These are phyloP conservation scores for Dryoscopus gambensis DNA, from an alignment of 2,113 vertebrate genomes.

Conservation along the genomic window DNA sequence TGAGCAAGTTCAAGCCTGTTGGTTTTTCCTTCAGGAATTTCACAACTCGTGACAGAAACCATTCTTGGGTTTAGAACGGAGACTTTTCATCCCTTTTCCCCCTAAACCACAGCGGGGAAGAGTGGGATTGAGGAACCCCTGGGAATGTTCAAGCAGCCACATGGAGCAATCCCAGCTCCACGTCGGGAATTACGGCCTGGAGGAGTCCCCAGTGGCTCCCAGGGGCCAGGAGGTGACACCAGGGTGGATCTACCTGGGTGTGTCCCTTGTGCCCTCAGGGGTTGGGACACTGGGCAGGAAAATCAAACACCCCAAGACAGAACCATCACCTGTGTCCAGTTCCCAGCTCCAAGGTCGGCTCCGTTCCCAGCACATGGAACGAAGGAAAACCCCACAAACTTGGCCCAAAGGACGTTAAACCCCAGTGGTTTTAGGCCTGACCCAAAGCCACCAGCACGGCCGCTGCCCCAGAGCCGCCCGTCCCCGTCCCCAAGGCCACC, in stretches of 20 bases:
- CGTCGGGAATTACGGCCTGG: fast-evolving
- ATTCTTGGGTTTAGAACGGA: background rate
- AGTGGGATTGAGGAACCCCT: fast-evolving
- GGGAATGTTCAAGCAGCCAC: background rate
- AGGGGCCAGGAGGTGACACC: background rate
- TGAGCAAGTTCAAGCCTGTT: fast-evolving
- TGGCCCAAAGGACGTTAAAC: background rate
- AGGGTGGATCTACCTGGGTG: background rate
- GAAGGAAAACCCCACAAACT: background rate
- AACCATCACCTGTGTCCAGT: background rate
- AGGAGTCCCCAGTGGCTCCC: background rate
- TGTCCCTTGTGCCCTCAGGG: background rate
- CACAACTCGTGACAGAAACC: background rate
- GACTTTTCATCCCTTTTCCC: background rate
- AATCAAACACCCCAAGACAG: too few species aligned
- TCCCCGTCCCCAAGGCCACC: background rate
- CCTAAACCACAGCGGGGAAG: background rate
- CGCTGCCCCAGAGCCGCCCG: background rate
- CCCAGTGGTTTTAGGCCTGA: fast-evolving
- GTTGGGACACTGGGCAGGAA: background rate
- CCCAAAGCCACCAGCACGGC: background rate
- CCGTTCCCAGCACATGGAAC: background rate
- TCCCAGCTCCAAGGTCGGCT: background rate
- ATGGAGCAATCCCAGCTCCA: background rate
- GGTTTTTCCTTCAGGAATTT: background rate